These are phyloP conservation scores for Eupithecia inturbata DNA, from an alignment of 2,888 invertebrate genomes.

Conservation along the genomic window DNA sequence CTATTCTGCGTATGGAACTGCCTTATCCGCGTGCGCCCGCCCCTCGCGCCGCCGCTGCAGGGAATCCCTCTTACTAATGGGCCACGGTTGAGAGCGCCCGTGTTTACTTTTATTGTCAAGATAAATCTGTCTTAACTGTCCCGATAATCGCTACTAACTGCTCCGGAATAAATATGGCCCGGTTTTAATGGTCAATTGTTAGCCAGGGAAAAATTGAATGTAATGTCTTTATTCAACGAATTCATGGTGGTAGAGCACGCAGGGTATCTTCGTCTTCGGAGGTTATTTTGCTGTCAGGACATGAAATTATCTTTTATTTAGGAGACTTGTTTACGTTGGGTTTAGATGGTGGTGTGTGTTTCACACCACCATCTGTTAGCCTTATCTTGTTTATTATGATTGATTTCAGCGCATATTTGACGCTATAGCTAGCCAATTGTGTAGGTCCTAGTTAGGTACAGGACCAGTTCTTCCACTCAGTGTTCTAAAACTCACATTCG, in stretches of 20 bases:
- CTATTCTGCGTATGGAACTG: neutral
- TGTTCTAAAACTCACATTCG: neutral
- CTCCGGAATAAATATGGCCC: constrained; percentile 59
- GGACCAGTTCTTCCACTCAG: too few species aligned
- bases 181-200: constrained; percentile 39
- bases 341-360: neutral
- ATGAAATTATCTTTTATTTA: neutral
- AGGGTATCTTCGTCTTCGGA: neutral
- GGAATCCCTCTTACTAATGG: constrained; percentile 77
- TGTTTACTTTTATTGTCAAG: constrained; percentile 82
- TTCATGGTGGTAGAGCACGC: constrained; percentile 16
- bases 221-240: constrained; percentile 29
- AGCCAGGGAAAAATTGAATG: constrained; percentile 39
- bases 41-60: constrained; percentile 38
- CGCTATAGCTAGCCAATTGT: neutral
- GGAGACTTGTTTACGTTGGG: neutral
- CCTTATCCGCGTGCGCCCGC: constrained; percentile 14
- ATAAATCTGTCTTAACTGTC: constrained; percentile 81
- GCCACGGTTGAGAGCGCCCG: constrained; percentile 65
- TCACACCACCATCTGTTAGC: too few species aligned
- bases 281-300: neutral
- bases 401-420: neutral
- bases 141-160: constrained; percentile 80
- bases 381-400: neutral
- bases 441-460: neutral